Evolutionary conservation across 2,888 invertebrate species (phyloP).

Genomic region (Drosophila borborema): DNA sequence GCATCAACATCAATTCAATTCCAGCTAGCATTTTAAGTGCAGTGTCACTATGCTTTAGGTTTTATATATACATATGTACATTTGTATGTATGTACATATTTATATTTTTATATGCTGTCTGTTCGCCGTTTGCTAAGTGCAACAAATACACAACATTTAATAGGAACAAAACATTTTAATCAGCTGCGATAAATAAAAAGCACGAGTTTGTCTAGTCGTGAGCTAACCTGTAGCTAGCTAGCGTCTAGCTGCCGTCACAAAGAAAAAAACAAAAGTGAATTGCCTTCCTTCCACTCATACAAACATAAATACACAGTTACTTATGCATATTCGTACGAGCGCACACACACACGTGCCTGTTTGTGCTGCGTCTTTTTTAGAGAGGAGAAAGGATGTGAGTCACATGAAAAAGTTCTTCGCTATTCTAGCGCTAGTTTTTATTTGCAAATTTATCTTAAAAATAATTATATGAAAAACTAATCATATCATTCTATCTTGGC

Average conservation of each 20-base stretch:
- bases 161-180: constrained; percentile 43
- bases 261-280: background rate
- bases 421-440: background rate
- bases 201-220: constrained; percentile 4
- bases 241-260: constrained; percentile 7
- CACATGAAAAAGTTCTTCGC: background rate
- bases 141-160: constrained; percentile 33
- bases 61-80: constrained; percentile 19
- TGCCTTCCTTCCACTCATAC: background rate
- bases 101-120: constrained; percentile 13
- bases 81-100: too few relatives aligned
- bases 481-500: background rate
- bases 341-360: background rate
- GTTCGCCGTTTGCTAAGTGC: constrained; percentile 14
- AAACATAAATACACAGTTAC: background rate
- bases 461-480: background rate
- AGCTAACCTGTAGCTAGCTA: background rate
- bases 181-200: constrained; percentile 27
- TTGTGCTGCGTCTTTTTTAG: background rate
- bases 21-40: constrained; percentile 43
- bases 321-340: background rate
- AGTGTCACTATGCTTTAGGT: constrained; percentile 42
- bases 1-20: constrained; percentile 36
- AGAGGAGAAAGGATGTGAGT: background rate
- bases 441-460: background rate